These are phyloP conservation scores for Pterostichus niger DNA, from an alignment of 2,888 invertebrate genomes.

Conservation along the genomic window DNA sequence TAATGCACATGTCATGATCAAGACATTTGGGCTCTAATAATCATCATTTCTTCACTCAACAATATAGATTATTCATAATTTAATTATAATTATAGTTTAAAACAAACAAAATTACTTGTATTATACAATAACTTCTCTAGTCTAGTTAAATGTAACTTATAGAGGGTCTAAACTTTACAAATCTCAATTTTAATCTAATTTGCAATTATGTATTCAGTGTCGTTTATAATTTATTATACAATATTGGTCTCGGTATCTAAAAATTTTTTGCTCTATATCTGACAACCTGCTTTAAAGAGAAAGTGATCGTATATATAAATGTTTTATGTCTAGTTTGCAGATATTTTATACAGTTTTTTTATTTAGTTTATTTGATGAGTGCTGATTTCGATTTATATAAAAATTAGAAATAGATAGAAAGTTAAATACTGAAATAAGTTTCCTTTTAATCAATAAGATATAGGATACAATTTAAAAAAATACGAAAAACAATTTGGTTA, in stretches of 20 bases:
- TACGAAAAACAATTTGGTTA: no score
- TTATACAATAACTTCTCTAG: no score
- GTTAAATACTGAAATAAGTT: neutral
- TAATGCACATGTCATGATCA: constrained; percentile 2
- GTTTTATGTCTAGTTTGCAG: constrained; percentile 24
- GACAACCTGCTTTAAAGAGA: constrained; percentile 37
- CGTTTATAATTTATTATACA: constrained; percentile 18
- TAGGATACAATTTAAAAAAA: no score
- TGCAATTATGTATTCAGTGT: neutral
- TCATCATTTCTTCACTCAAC: neutral
- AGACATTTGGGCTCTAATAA: neutral
- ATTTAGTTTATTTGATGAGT: neutral
- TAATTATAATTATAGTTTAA: no score
- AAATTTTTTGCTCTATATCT: constrained; percentile 19
- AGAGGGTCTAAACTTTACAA: no score
- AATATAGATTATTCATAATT: no score
- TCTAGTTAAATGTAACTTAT: no score
- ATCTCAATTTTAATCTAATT: no score
- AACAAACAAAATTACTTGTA: no score
- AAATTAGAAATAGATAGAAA: neutral
- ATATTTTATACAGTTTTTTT: constrained; percentile 26
- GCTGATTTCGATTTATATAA: constrained; percentile 21
- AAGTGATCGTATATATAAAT: constrained; percentile 44
- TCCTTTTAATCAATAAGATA: no score
- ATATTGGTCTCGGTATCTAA: neutral